These are phyloP conservation scores for Notolepis coatsorum DNA, from an alignment of 2,797 vertebrate genomes.

Conservation along the genomic window DNA sequence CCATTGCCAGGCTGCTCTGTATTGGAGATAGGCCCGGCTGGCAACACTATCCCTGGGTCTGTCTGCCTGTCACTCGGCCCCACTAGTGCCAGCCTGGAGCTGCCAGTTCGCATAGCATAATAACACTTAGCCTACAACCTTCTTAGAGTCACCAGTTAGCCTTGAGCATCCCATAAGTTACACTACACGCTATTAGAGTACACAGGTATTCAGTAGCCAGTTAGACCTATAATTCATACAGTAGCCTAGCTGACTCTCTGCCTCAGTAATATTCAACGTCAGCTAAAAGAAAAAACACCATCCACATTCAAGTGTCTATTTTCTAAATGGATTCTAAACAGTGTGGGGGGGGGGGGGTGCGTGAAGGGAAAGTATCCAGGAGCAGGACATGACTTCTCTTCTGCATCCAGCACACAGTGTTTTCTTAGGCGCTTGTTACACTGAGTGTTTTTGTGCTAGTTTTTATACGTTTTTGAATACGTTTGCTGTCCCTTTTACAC, in stretches of 20 bases:
- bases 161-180: slow-evolving; percentile 31
- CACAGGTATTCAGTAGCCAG: slow-evolving; percentile 57
- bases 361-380: slow-evolving; percentile 40
- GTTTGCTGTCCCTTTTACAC: no score
- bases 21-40: slow-evolving; percentile 62
- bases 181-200: slow-evolving; percentile 26
- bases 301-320: slow-evolving; percentile 25
- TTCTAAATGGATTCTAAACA: slow-evolving; percentile 37
- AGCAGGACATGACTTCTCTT: slow-evolving; percentile 51
- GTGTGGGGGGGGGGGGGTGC: slow-evolving; percentile 21
- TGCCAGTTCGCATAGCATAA: slow-evolving; percentile 73
- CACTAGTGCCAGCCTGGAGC: slow-evolving; percentile 75
- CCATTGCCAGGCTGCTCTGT: slow-evolving; percentile 75
- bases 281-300: slow-evolving; percentile 4
- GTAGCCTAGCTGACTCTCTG: slow-evolving; percentile 30
- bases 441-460: no score
- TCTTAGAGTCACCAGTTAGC: slow-evolving; percentile 49
- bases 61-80: slow-evolving; percentile 81
- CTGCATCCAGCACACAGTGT: no score
- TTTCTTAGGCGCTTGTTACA: no score
- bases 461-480: no score
- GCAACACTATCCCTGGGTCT: slow-evolving; percentile 65
- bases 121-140: slow-evolving; percentile 74
- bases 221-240: slow-evolving; percentile 18
- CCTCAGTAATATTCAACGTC: neutral